These are phyloP conservation scores for Liasis olivaceus DNA, from an alignment of 2,797 vertebrate species.

Conservation along the genomic window DNA sequence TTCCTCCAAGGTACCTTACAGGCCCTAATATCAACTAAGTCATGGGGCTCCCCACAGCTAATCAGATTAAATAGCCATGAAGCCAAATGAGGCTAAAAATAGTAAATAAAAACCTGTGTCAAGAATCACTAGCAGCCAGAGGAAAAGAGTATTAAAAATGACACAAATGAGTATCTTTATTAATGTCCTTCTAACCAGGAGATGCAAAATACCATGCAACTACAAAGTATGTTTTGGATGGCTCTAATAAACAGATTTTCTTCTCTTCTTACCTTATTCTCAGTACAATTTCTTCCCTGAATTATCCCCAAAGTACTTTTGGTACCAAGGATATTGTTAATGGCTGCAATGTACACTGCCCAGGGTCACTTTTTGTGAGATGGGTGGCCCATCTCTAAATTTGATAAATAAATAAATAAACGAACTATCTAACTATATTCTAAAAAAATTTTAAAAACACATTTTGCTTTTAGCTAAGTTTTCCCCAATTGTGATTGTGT, in stretches of 20 bases:
- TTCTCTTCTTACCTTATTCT: not conserved
- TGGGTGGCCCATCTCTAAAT: too few species aligned
- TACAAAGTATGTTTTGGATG: not conserved
- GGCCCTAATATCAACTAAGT: not conserved
- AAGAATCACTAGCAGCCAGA: not conserved
- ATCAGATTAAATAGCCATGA: not conserved
- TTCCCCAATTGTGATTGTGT: not conserved
- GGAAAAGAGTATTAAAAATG: not conserved
- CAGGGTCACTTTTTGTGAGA: too few species aligned
- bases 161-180: not conserved
- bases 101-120: not conserved
- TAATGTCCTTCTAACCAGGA: not conserved
- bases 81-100: not conserved
- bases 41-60: not conserved
- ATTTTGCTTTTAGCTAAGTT: not conserved
- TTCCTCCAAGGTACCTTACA: not conserved
- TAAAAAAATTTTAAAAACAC: not conserved
- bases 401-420: too few species aligned
- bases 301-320: not conserved
- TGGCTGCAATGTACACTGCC: not conserved
- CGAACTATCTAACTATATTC: not conserved
- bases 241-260: not conserved
- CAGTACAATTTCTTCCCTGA: not conserved
- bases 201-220: not conserved
- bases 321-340: not conserved